Evolutionary conservation across 1,140 invertebrate genomes (phyloP).

Genomic region (Spodoptera litura): DNA sequence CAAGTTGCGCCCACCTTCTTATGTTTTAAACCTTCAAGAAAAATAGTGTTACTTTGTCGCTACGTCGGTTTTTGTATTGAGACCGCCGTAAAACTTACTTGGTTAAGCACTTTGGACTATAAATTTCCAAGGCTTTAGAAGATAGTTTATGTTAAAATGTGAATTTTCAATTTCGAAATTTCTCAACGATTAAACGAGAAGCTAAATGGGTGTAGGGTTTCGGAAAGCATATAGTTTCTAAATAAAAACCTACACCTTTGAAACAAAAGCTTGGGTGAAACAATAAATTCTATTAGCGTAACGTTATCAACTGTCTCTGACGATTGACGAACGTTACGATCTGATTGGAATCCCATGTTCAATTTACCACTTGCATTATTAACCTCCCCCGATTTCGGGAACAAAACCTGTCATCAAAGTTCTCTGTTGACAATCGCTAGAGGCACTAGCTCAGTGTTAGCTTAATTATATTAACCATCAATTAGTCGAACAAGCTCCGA

Average conservation of each 20-base stretch:
- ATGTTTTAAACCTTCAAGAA: slow-evolving; percentile 40
- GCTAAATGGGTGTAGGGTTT: background rate
- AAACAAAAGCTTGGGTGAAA: background rate
- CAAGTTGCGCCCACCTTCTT: slow-evolving; percentile 39
- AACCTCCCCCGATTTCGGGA: slow-evolving; percentile 22
- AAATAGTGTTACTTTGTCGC: slow-evolving; percentile 22
- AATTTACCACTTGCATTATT: slow-evolving; percentile 36
- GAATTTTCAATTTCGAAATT: slow-evolving; percentile 1
- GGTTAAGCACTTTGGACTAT: slow-evolving; percentile 3
- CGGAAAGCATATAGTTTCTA: background rate
- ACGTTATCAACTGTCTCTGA: background rate
- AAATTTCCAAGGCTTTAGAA: background rate
- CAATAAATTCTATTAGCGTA: background rate
- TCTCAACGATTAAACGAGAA: background rate
- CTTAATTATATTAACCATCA: slow-evolving; percentile 46
- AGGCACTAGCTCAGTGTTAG: slow-evolving; percentile 28
- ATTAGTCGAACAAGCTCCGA: slow-evolving; percentile 33
- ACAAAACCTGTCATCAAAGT: slow-evolving; percentile 40
- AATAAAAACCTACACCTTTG: background rate
- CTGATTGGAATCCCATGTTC: slow-evolving; percentile 33
- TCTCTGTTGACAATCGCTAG: slow-evolving; percentile 22
- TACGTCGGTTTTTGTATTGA: slow-evolving; percentile 18
- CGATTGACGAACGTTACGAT: slow-evolving; percentile 25
- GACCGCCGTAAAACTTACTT: slow-evolving; percentile 29
- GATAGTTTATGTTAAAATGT: background rate